Evolutionary conservation across 2,888 invertebrate genomes (phyloP), one percentile per base, ranked within the genome.

Genomic region (Gastrophysa polygoni): DNA sequence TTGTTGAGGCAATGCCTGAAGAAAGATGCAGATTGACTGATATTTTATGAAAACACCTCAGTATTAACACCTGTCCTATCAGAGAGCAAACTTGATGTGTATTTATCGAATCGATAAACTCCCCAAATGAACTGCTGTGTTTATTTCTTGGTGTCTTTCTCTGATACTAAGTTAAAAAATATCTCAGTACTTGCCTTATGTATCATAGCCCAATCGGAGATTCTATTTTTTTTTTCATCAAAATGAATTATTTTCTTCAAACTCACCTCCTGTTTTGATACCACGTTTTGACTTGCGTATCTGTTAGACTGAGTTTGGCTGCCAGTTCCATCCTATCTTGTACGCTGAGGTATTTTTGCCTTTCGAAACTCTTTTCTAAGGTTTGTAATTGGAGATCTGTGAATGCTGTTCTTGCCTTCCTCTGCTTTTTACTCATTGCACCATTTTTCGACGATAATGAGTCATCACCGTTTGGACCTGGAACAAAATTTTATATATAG

Each of bases 221-320:
- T n/a, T n/a, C n/a, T n/a, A 24, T 24, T 24, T 24, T 24, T 7
- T 24, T 24, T 7, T 7, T 24, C 24, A 5, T 24, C 7, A 3
- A 24, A 48, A 48, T n/a, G n/a, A 24, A 18, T 17, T 10, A 11
- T 11, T n/a, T 17, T 44, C 3, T 20, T 29, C 17, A 4, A 17
- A 81, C 88, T 85, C 81, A 96, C 97, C 98, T 90, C 86, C 98
- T 87, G 81, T 98, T 98, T 83, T 98, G 98, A 83, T 98, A 98
- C 98, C 99, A 99, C 75, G 99, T 99, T 84, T 99, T 99, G 80
- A 99, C 98, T 86, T 99, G 99, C 55, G 98, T 99, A 83, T 99
- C 99, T 46, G 96, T 96, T 61, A 99, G 87, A 75, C 95, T 94
- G 74, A 99, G 85, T 83, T 95, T 95, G 62, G 96, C 93, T 0